Evolutionary conservation across 2,888 invertebrate species (phyloP), one percentile per base, ranked within the genome.

Genomic region (Cephus spinipes): DNA sequence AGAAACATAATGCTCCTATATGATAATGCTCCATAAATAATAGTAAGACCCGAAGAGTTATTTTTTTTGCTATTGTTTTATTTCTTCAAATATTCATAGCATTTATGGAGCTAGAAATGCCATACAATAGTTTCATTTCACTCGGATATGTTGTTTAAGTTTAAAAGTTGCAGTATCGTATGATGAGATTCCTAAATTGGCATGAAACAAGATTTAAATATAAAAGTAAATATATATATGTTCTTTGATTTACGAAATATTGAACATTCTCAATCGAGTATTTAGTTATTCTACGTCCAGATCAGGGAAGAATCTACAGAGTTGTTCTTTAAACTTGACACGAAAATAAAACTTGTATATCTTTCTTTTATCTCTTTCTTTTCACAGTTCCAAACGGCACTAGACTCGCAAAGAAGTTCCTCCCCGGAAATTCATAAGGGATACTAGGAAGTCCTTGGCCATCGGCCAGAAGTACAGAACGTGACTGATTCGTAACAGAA

Each of bases 371-470:
- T 23, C 6, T 55, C 2, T 55, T 23, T 40, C 0, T 23, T 55
- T 55, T 55, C 55, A 55, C 23, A 55, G 55, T 55, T 55, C 9
- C 9, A 2, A 55, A 55, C 23, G 55, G 55, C 23, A 23, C 15
- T 23, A 55, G 23, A 6, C 9, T 9, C 23, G 55, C 55, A 55
- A 55, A 55, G 2, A 55, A 55, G 55, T 77, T 79, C 78, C 75
- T 76, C 77, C 81, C 86, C 87, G 86, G 87, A 87, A 87, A 86
- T 84, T 82, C 85, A 82, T 85, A 85, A 85, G 83, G 79, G 73
- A 85, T 83, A 81, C 83, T 82, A 80, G 83, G 85, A 83, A 82
- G 83, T 79, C 79, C 68, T 76, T 87, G 87, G 87, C 85, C 55
- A 33, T 32, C 12, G 9, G 86, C 87, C 87, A 87, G 82, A 76